Evolutionary conservation across 1,140 invertebrate species (phyloP).

Genomic region (Sitodiplosis mosellana): DNA sequence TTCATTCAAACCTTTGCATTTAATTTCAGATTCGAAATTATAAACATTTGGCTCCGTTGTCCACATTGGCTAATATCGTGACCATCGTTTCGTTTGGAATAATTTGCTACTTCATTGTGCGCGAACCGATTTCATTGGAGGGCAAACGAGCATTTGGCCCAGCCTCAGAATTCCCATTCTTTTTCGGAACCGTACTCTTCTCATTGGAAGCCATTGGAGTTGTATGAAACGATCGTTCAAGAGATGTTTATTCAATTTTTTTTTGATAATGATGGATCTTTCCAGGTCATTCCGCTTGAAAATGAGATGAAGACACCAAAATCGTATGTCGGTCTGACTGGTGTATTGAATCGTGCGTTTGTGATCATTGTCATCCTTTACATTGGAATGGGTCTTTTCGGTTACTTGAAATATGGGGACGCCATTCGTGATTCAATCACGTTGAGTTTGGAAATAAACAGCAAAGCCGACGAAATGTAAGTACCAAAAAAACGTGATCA

Average conservation of each 20-base stretch:
- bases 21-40: conserved; percentile 35
- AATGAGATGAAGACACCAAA: conserved; percentile 69
- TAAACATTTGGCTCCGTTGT: conserved; percentile 52
- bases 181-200: conserved; percentile 76
- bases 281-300: conserved; percentile 62
- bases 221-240: conserved; percentile 28
- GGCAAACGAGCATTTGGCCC: conserved; percentile 28
- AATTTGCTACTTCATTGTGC: conserved; percentile 48
- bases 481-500: conserved; percentile 2
- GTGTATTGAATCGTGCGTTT: conserved; percentile 67
- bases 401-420: conserved; percentile 60
- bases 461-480: conserved; percentile 31
- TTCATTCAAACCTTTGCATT: too few species aligned
- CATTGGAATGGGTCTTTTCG: conserved; percentile 58
- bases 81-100: conserved; percentile 44
- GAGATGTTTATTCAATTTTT: conserved; percentile 10
- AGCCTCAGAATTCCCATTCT: conserved; percentile 40
- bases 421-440: conserved; percentile 46
- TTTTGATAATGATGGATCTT: conserved; percentile 3
- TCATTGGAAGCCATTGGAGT: conserved; percentile 78
- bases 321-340: conserved; percentile 45
- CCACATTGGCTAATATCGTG: conserved; percentile 50
- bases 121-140: conserved; percentile 30
- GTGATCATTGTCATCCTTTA: conserved; percentile 51
- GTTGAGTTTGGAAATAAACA: conserved; percentile 33